These are phyloP conservation scores for Diplodus sargus DNA, from an alignment of 2,797 vertebrate genomes.

Conservation along the genomic window DNA sequence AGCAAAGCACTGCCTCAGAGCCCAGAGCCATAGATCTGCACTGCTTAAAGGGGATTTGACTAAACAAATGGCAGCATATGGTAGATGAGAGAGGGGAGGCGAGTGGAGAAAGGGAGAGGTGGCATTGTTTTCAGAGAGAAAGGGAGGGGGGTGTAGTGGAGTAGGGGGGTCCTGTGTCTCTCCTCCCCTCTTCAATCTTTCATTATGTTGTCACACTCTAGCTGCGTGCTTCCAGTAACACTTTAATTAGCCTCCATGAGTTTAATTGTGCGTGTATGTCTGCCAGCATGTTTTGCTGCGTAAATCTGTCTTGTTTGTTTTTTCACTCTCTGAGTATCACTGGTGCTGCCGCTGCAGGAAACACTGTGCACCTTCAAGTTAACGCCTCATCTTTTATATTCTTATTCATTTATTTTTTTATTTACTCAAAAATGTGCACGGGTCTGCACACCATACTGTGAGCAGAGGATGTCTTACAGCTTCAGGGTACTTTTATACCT, in stretches of 20 bases:
- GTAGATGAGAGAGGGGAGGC: constrained; percentile 83
- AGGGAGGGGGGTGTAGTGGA: constrained; percentile 51
- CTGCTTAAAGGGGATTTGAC: constrained; percentile 85
- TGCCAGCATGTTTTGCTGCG: constrained; percentile 75
- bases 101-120: constrained; percentile 74
- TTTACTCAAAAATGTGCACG: not conserved
- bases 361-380: constrained; percentile 17
- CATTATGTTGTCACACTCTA: constrained; percentile 88
- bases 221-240: constrained; percentile 81
- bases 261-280: constrained; percentile 78
- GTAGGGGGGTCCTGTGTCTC: constrained; percentile 67
- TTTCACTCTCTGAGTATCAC: constrained; percentile 39
- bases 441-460: not conserved
- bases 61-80: constrained; percentile 90
- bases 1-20: constrained; percentile 70
- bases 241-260: constrained; percentile 86
- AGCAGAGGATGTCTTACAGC: not conserved
- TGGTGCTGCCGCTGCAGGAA: constrained; percentile 36
- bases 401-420: not conserved
- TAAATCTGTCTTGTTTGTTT: constrained; percentile 79
- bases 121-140: constrained; percentile 84
- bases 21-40: constrained; percentile 77
- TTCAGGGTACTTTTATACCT: not conserved
- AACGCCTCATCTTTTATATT: constrained; percentile 3
- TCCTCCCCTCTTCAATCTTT: constrained; percentile 85